Percentiles rank a stretch among this genome's conserved stretches.
Evolutionary conservation across 2,797 vertebrate genomes (phyloP).

Genomic region (Petrocephalus schoutedeni): DNA sequence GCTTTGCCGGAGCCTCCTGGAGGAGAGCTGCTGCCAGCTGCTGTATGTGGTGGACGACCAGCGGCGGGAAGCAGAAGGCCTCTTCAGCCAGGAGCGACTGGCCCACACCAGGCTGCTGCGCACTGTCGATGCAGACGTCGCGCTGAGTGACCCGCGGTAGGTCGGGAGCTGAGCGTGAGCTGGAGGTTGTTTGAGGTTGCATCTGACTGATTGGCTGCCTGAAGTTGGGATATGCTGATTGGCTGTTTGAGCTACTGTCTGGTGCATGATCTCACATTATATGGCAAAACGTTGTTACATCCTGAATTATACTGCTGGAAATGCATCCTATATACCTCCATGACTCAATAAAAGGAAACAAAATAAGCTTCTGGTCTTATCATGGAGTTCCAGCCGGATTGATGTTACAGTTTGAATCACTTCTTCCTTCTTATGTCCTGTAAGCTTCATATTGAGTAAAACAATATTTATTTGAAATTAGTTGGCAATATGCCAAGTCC

Average conservation of each 20-base stretch:
- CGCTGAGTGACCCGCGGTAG: constrained; percentile 46
- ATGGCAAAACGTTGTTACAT: neutral
- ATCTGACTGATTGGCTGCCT: neutral
- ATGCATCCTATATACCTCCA: neutral
- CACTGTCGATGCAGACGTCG: constrained; percentile 34
- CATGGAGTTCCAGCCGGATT: no score
- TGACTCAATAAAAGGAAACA: neutral
- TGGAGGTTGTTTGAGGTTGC: neutral
- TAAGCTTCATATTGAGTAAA: neutral
- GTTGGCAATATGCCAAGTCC: neutral
- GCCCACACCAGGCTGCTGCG: constrained; percentile 34
- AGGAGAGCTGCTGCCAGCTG: constrained; percentile 37
- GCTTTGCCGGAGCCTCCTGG: constrained; percentile 38
- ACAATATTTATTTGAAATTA: neutral
- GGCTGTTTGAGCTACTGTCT: neutral
- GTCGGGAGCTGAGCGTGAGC: neutral
- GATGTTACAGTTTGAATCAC: no score
- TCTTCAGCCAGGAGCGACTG: constrained; percentile 32
- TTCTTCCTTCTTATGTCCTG: no score
- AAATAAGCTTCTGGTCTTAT: no score
- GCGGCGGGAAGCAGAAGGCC: constrained; percentile 33
- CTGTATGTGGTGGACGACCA: constrained; percentile 46
- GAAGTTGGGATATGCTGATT: neutral
- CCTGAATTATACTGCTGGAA: neutral
- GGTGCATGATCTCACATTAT: neutral